Percentiles rank a stretch among this genome's conserved stretches.
Evolutionary conservation across 2,797 vertebrate species (phyloP).

Genomic region (Sebastes taczanowskii): DNA sequence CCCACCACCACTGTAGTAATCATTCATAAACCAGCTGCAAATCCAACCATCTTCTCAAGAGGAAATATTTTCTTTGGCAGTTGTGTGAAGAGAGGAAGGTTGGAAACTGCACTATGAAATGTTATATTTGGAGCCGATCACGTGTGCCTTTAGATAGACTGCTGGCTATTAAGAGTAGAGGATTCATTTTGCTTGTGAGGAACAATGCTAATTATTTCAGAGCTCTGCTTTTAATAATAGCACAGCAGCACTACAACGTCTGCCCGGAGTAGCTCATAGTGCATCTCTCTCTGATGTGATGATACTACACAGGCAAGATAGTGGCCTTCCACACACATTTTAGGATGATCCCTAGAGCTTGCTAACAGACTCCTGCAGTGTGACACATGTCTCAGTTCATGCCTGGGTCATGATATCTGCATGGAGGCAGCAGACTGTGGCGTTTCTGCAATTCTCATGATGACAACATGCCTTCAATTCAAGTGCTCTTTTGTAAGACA

Average conservation of each 20-base stretch:
- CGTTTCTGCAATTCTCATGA: not conserved
- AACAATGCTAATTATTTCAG: constrained; percentile 13
- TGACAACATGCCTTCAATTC: not conserved
- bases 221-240: constrained; percentile 5
- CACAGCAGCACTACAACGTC: not conserved
- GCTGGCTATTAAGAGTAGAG: not conserved
- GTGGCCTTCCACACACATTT: not conserved
- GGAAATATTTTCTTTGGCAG: not conserved
- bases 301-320: not conserved
- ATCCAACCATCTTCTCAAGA: not conserved
- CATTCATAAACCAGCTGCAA: constrained; percentile 1
- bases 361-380: not conserved
- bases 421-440: not conserved
- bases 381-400: not conserved
- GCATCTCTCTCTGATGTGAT: not conserved
- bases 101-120: not conserved
- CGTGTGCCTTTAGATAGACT: not conserved
- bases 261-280: not conserved
- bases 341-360: not conserved
- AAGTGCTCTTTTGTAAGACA: not conserved
- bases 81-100: not conserved
- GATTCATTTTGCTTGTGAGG: not conserved
- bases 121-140: not conserved
- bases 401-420: not conserved
- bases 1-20: not conserved